Conservation (phyloP, 2,113 vertebrate species). For the Ranitomeya imitator region DNA sequence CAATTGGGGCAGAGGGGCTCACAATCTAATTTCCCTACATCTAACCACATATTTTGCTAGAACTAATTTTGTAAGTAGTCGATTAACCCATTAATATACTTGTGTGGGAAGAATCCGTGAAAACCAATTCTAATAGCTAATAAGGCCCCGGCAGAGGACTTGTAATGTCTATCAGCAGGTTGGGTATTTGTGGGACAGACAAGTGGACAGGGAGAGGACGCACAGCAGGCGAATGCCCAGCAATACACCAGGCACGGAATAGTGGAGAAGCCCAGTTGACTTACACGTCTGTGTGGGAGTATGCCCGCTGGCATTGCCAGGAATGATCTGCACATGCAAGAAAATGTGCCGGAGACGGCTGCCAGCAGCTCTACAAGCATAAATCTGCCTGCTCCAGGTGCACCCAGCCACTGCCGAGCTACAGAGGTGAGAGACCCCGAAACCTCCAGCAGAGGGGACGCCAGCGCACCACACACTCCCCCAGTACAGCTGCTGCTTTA, state of each 20-base stretch:
- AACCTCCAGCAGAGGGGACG: not conserved
- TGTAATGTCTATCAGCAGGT: not conserved
- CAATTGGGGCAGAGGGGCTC: too few species aligned
- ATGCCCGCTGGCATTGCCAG: not conserved
- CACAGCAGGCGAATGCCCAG: not conserved
- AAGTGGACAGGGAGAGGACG: not conserved
- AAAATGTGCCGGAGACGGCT: slow-evolving; percentile 1
- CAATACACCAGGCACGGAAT: not conserved
- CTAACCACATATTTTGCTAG: not conserved
- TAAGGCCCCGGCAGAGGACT: not conserved
- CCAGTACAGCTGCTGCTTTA: not conserved
- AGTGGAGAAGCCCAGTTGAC: not conserved
- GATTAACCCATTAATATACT: not conserved
- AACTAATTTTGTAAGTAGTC: not conserved
- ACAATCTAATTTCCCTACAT: not conserved
- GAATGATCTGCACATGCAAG: slow-evolving; percentile 2
- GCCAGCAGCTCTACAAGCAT: slow-evolving; percentile 9
- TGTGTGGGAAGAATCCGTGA: too few species aligned
- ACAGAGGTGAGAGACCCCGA: slow-evolving; percentile 5
- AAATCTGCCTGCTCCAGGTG: slow-evolving; percentile 38
- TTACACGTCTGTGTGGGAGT: not conserved
- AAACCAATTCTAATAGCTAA: not conserved
- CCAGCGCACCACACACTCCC: not conserved
- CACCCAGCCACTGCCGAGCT: not conserved
- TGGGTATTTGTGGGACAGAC: not conserved